Evolutionary conservation across 2,888 invertebrate genomes (phyloP).

Genomic region (Frankliniella intonsa): DNA sequence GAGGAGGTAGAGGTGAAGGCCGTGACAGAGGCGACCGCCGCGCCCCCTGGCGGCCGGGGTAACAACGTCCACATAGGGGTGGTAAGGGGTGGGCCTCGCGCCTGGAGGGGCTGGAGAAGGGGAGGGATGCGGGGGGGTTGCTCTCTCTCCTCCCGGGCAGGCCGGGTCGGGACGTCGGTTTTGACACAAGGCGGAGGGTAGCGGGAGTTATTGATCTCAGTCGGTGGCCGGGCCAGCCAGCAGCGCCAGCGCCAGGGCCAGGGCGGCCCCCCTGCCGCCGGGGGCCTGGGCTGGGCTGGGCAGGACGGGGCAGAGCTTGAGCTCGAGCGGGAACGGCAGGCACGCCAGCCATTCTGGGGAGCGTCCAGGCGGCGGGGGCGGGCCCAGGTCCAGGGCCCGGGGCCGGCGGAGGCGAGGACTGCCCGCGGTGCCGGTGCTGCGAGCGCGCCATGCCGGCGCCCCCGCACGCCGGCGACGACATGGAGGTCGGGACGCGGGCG

Average conservation of each 20-base stretch:
- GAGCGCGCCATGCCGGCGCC: neutral
- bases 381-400: neutral
- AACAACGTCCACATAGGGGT: too few species aligned
- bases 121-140: too few species aligned
- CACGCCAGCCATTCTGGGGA: neutral
- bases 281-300: neutral
- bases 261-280: neutral
- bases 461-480: neutral
- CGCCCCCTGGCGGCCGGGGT: too few species aligned
- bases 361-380: neutral
- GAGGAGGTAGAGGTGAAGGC: too few species aligned
- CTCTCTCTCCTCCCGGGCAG: neutral
- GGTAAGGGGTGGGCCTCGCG: too few species aligned
- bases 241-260: neutral
- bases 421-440: neutral
- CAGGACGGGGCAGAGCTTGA: neutral
- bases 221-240: neutral
- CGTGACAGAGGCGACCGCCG: too few species aligned
- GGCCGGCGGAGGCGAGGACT: too few species aligned
- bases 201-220: neutral
- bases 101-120: too few species aligned
- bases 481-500: neutral
- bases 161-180: neutral
- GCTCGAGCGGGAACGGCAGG: neutral
- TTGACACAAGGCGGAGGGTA: neutral